Base-by-base conservation (phyloP, 2,113 vertebrate species). In the Turdus rufiventris region DNA sequence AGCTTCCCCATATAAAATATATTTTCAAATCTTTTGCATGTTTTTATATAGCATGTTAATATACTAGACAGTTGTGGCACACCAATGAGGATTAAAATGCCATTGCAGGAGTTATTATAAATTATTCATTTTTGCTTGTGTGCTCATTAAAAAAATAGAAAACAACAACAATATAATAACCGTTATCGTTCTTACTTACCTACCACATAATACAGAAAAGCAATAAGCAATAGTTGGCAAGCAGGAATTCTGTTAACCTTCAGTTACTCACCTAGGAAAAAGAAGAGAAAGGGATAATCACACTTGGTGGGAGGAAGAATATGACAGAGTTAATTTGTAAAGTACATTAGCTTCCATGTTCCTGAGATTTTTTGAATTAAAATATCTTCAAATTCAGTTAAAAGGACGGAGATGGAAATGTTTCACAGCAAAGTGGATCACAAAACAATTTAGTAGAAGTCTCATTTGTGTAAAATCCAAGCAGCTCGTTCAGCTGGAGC, bases 211-310 rank as follows among this genome's bases (percentile, higher is more conserved):
- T 87, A 97, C 8, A 95, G 89, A 95, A 97, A 96, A 94, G 61
- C 29, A 95, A 70, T 78, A 88, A 75, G 88, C 45, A 91, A 91
- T 50, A 96, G 38, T 43, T 83, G 88, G 83, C 42, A 97, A 96
- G 38, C 86, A 95, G 91, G 88, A 96, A 94, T 95, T 93, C 84
- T 93, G 54, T 88, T 95, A 97, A 91, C 82, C 66, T 97, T 97
- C 97, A 97, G 75, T 97, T 98, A 98, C 98, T 98, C 97, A 98
- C 98, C 98, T 98, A 89, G 34, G 82, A 67, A 87, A 68, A 91
- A 73, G 42, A 78, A 95, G 14, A 92, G 67, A 80, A 34, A 81
- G 13, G 12, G 6, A 33, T 91, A 67, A 95, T 40, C 15, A 34
- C 12, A 57, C 19, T 75, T 36, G 21, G 13, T 31, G 38, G 34